A percentile compares a stretch with the other conserved stretches of the same genome.
These are phyloP conservation scores for Mobula hypostoma DNA, from an alignment of 2,113 vertebrate genomes.

Conservation along the genomic window DNA sequence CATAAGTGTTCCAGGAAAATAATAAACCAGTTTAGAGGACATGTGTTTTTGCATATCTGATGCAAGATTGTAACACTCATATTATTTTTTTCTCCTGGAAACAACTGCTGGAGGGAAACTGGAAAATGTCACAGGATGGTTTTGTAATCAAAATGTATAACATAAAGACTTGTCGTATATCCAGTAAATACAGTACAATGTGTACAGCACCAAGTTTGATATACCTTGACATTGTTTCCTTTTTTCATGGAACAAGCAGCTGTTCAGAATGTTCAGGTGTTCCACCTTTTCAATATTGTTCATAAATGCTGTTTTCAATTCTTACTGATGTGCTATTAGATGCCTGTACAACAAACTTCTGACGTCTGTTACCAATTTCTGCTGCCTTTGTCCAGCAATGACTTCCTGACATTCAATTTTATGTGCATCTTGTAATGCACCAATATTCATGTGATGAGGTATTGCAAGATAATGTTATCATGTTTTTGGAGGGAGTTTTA, in stretches of 20 bases:
- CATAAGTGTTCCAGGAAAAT: conserved; percentile 17
- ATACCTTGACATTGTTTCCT: not conserved
- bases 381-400: not conserved
- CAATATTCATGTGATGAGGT: not conserved
- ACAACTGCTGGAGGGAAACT: not conserved
- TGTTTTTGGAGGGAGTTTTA: not conserved
- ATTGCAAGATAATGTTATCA: not conserved
- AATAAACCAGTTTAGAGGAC: conserved; percentile 22
- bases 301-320: not conserved
- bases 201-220: not conserved
- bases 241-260: not conserved
- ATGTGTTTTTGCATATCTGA: conserved; percentile 14
- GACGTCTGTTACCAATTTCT: not conserved
- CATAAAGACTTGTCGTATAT: not conserved
- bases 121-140: conserved; percentile 24
- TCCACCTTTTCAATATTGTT: not conserved
- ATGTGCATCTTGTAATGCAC: not conserved
- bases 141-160: conserved; percentile 7
- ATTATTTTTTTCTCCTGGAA: not conserved
- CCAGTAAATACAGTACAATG: not conserved
- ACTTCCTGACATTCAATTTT: not conserved
- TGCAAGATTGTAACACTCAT: not conserved
- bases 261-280: conserved; percentile 4
- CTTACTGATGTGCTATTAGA: not conserved
- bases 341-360: not conserved